Percentiles rank a stretch among this genome's conserved stretches.
Evolutionary conservation across 2,888 invertebrate genomes (phyloP).

Genomic region (Saturnia pavonia): DNA sequence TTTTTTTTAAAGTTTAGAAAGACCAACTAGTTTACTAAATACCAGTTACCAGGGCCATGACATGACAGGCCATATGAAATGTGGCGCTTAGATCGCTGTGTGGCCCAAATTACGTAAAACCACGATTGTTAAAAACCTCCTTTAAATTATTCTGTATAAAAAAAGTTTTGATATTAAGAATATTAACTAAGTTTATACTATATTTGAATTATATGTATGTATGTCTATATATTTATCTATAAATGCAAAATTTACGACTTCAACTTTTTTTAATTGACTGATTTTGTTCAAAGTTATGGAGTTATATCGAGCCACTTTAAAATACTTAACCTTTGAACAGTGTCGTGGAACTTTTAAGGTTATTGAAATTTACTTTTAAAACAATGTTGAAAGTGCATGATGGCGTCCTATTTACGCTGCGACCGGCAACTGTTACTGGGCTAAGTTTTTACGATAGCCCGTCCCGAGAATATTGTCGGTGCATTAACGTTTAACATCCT

Average conservation of each 20-base stretch:
- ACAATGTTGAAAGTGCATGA: slow-evolving; percentile 71
- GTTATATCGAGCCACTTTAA: slow-evolving; percentile 15
- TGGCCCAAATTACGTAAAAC: not conserved
- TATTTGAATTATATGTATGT: no score
- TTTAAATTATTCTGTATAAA: no score
- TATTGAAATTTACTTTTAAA: slow-evolving; percentile 74
- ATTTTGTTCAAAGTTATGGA: not conserved
- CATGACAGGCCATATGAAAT: slow-evolving; percentile 40
- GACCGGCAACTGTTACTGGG: slow-evolving; percentile 53
- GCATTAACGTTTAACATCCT: slow-evolving; percentile 74
- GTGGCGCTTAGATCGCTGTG: not conserved
- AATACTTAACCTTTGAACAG: slow-evolving; percentile 42
- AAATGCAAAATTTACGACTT: not conserved
- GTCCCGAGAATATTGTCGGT: slow-evolving; percentile 71
- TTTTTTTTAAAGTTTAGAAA: slow-evolving; percentile 65
- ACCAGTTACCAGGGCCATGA: slow-evolving; percentile 66
- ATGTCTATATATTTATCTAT: no score
- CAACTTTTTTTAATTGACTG: not conserved
- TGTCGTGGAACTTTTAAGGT: slow-evolving; percentile 61
- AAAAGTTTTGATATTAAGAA: no score
- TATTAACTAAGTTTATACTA: no score
- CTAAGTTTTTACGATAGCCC: slow-evolving; percentile 76
- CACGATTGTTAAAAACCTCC: no score
- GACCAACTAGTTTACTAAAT: slow-evolving; percentile 60
- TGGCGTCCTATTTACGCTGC: slow-evolving; percentile 51